phyloP scores from a whole-genome alignment of 92 coral and sea anemone species.

The Porites divaricata region DNA sequence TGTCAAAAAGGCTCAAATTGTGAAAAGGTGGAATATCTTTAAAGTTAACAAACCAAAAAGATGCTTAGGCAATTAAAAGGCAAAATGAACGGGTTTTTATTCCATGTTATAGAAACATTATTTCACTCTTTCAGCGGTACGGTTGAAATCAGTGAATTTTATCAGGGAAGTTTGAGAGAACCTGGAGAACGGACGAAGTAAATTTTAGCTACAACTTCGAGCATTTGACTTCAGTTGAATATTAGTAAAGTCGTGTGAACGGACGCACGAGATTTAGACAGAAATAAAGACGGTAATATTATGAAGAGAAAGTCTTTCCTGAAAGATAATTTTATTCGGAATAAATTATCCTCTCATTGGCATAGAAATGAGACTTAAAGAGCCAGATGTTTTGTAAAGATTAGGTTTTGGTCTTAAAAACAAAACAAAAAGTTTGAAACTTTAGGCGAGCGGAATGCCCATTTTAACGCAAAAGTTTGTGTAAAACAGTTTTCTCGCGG shows the following conservation, averaged over 20 bases:
- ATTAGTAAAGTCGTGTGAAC: neutral
- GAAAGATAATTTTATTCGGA: neutral
- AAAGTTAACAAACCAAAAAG: constrained; percentile 8
- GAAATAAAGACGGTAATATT: neutral
- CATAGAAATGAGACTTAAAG: constrained; percentile 8
- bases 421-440: neutral
- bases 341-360: neutral
- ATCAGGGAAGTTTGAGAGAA: too few relatives aligned
- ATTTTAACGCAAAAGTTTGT: neutral
- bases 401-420: neutral
- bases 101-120: too few relatives aligned
- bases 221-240: neutral
- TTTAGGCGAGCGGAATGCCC: neutral
- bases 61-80: neutral
- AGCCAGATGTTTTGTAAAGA: constrained; percentile 9
- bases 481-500: neutral
- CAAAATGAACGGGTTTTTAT: neutral
- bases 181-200: neutral
- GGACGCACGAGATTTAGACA: neutral
- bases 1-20: neutral
- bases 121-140: neutral
- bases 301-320: neutral
- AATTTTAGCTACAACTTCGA: neutral
- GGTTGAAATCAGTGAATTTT: constrained; percentile 17
- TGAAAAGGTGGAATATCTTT: constrained; percentile 9